Base-by-base conservation (phyloP, 1,140 invertebrate species). In the Orius insidiosus region DNA sequence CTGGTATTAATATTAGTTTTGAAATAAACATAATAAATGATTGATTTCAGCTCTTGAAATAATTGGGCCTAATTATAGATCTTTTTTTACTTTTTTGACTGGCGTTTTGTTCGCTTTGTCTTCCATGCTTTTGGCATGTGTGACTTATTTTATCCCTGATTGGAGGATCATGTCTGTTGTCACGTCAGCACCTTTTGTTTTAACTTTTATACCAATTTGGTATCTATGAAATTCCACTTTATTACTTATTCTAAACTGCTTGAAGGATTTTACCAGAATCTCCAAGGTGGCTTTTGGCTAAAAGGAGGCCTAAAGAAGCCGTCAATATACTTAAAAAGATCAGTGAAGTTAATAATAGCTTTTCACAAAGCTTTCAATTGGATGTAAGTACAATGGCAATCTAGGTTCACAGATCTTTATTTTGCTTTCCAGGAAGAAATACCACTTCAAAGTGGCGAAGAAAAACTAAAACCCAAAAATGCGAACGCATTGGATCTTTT, bases 51-150 rank as follows among this genome's bases (percentile, higher is more conserved):
- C 83, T 51, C 61, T 92, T 47, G 88, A 93, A 66, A 58, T 92
- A 18, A 85, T 90, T 11, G 85, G 85, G 2, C 84, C 85, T 15
- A 86, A 82, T 59, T 89, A 90, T 63, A 68, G 88, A 52, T 88
- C 85, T 1, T 89, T 87, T 61, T 80, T 86, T 0, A 90, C 85
- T 1, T 83, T 88, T 1, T 79, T 88, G 75, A 89, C 82, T 0
- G 88, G 85, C 53, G 73, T 86, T 19, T 88, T 86, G 58, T 92
- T 89, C 58, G 87, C 85, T 4, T 66, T 85, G 38, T 85, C 85
- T 1, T 67, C 90, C 24, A 81, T 87, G 57, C 63, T 89, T 53
- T 58, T 92, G 30, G 76, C 87, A 2, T 72, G 74, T 2, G 70
- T 92, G 1, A 84, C 85, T 1, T 90, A 85, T 59, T 61, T 87